phyloP scores from a whole-genome alignment of 2,797 vertebrate genomes.

The Cephalopachus bancanus region DNA sequence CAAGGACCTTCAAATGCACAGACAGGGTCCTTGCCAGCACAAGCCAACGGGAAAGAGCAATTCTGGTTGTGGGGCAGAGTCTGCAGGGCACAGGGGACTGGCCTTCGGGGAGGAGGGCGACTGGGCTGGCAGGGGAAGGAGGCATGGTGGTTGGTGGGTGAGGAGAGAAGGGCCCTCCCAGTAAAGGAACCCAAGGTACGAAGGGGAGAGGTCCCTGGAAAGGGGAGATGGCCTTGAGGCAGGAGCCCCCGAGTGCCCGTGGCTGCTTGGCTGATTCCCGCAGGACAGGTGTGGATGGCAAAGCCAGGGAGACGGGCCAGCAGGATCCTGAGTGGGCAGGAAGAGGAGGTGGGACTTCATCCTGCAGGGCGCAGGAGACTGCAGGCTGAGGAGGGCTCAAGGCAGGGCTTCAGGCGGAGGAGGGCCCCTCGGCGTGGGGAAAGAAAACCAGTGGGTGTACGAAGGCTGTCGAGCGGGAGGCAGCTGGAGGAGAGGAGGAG shows the following conservation, averaged over 20 bases:
- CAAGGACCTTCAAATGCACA: not conserved
- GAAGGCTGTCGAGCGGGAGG: not conserved
- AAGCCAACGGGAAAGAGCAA: not conserved
- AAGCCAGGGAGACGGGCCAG: not conserved
- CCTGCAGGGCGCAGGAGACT: not conserved
- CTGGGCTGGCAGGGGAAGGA: not conserved
- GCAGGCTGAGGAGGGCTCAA: too few relatives aligned
- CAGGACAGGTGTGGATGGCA: not conserved
- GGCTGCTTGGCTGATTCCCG: not conserved
- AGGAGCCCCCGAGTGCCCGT: not conserved
- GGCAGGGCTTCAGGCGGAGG: not conserved
- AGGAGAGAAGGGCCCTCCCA: not conserved
- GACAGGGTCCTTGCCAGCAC: not conserved
- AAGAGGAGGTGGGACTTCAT: not conserved
- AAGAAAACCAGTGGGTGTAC: not conserved
- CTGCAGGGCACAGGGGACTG: not conserved
- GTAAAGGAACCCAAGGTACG: not conserved
- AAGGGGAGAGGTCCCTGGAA: not conserved
- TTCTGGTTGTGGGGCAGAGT: too few relatives aligned
- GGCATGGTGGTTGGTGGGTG: not conserved
- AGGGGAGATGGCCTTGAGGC: not conserved
- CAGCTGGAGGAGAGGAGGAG: accelerated
- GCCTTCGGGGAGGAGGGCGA: not conserved
- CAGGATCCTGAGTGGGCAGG: not conserved
- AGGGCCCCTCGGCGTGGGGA: not conserved